A percentile compares a stretch with the other conserved stretches of the same genome.
These are phyloP conservation scores for Lampris megalopsis DNA, from an alignment of 2,113 vertebrate species.

Conservation along the genomic window DNA sequence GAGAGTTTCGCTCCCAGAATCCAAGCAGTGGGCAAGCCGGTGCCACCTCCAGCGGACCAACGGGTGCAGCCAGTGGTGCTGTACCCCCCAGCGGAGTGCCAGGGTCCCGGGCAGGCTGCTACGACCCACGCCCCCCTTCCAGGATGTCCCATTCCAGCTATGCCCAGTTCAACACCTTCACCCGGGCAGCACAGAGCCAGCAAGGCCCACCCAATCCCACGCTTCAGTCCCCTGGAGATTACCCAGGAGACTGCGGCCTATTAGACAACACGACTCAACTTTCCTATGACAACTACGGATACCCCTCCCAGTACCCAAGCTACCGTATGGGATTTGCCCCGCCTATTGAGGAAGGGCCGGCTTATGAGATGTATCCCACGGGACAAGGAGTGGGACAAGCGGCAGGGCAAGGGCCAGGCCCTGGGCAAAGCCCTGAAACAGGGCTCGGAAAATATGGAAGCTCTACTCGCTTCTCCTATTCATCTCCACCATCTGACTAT, in stretches of 20 bases:
- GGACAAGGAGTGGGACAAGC: slow-evolving; percentile 79
- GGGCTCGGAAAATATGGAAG: slow-evolving; percentile 87
- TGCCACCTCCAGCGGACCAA: slow-evolving; percentile 53
- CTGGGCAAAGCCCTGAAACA: slow-evolving; percentile 70
- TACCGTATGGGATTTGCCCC: slow-evolving; percentile 90
- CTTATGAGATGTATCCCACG: slow-evolving; percentile 85
- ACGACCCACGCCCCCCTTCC: slow-evolving; percentile 88
- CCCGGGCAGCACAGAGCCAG: slow-evolving; percentile 72
- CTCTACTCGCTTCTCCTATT: slow-evolving; percentile 91
- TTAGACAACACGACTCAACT: slow-evolving; percentile 86
- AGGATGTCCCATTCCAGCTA: slow-evolving; percentile 93
- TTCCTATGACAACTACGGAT: slow-evolving; percentile 90
- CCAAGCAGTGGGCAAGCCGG: slow-evolving; percentile 66
- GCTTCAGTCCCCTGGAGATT: slow-evolving; percentile 76
- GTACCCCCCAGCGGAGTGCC: slow-evolving; percentile 63
- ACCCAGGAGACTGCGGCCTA: slow-evolving; percentile 80
- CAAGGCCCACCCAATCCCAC: slow-evolving; percentile 70
- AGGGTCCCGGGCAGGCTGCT: slow-evolving; percentile 82
- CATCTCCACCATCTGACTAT: slow-evolving; percentile 93
- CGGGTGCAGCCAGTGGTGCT: slow-evolving; percentile 43
- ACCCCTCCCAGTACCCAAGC: slow-evolving; percentile 83
- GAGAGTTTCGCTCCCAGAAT: slow-evolving; percentile 86
- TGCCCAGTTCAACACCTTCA: slow-evolving; percentile 91
- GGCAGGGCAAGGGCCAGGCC: slow-evolving; percentile 30
- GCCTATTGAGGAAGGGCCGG: slow-evolving; percentile 80